These are phyloP conservation scores for Notiomystis cincta DNA, from an alignment of 2,113 vertebrate genomes.

Conservation along the genomic window DNA sequence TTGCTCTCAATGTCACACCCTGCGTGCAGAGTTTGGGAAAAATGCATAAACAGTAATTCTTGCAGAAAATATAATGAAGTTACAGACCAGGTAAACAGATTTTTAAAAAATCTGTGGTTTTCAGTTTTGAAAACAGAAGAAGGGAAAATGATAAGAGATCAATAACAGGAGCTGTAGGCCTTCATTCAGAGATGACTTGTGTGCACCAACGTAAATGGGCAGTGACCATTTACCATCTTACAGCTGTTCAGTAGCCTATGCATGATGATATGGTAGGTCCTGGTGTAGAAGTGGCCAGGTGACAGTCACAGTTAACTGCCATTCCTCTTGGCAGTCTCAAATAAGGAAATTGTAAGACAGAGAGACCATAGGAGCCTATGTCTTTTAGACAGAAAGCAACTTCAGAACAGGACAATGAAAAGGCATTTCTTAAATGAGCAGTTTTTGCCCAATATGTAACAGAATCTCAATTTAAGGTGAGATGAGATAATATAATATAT, in stretches of 20 bases:
- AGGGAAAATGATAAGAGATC: background rate
- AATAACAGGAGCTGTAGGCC: background rate
- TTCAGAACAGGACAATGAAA: background rate
- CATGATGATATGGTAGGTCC: background rate
- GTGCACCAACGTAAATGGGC: background rate
- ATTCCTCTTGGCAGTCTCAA: background rate
- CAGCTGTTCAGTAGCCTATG: background rate
- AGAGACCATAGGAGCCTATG: accelerated
- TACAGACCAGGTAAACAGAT: background rate
- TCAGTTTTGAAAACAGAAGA: background rate
- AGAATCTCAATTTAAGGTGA: background rate
- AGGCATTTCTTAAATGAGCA: background rate
- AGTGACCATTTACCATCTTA: background rate
- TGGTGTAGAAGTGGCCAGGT: background rate
- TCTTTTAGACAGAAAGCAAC: background rate
- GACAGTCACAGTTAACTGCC: background rate
- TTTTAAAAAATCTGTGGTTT: background rate
- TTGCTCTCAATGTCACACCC: background rate
- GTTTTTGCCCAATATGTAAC: background rate
- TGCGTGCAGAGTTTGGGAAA: background rate
- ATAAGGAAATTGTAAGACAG: background rate
- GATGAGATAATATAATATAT: background rate
- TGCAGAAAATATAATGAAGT: background rate
- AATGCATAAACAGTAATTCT: background rate
- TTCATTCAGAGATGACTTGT: background rate